Conservation (phyloP, 2,113 vertebrate species). For the Oostethus manadensis region DNA sequence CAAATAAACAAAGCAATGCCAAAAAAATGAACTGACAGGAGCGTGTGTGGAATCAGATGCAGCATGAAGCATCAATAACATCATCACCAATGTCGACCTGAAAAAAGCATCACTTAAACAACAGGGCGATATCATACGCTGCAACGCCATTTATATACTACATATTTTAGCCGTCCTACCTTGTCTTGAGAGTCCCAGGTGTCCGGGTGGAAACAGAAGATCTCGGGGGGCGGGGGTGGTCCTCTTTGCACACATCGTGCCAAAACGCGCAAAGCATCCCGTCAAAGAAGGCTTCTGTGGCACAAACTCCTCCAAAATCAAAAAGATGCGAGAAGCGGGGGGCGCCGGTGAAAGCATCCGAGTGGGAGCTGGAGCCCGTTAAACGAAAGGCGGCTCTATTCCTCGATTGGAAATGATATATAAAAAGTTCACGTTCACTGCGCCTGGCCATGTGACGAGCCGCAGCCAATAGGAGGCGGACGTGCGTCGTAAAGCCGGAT, state of each 20-base stretch:
- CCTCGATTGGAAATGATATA: constrained; percentile 91
- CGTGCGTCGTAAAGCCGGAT: constrained; percentile 96
- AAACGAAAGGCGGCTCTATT: constrained; percentile 92
- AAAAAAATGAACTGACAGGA: neutral
- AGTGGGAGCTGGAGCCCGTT: constrained; percentile 80
- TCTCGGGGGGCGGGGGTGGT: constrained; percentile 65
- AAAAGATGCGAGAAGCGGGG: constrained; percentile 66
- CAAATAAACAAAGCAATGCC: constrained; percentile 26
- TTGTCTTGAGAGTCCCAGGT: constrained; percentile 56
- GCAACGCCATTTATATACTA: too few relatives aligned
- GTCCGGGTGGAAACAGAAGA: constrained; percentile 40
- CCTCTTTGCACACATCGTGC: constrained; percentile 69
- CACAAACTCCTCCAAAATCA: constrained; percentile 53
- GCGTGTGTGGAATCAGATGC: neutral
- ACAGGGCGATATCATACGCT: neutral
- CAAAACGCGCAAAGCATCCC: constrained; percentile 66
- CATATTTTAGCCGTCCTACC: constrained; percentile 34
- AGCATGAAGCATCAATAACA: neutral
- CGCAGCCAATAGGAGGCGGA: constrained; percentile 85
- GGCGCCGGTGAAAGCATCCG: constrained; percentile 55
- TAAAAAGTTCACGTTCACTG: constrained; percentile 96
- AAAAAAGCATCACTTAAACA: neutral
- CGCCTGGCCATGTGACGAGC: constrained; percentile 87
- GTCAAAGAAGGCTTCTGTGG: constrained; percentile 50
- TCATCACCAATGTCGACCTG: neutral